Percentiles rank a stretch among this genome's conserved stretches.
phyloP scores from a whole-genome alignment of 1,140 invertebrate genomes.

The Eciton burchellii region DNA sequence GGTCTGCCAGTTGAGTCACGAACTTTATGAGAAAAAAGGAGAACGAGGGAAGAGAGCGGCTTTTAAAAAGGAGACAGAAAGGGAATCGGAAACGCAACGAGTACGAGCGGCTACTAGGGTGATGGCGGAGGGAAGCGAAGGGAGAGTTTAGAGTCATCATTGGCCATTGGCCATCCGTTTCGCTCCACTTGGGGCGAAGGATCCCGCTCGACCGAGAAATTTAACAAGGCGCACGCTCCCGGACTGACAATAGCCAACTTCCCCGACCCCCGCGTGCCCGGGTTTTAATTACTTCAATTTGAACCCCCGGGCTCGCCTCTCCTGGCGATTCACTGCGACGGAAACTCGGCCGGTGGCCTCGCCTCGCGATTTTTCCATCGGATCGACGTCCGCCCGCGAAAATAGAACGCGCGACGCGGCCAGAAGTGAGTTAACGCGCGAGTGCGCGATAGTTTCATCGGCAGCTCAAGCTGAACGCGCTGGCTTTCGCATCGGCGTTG shows the following conservation, averaged over 20 bases:
- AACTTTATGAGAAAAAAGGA: slow-evolving; percentile 41
- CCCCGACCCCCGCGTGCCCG: slow-evolving; percentile 49
- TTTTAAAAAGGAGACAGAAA: slow-evolving; percentile 62
- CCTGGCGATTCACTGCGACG: slow-evolving; percentile 19
- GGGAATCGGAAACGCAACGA: slow-evolving; percentile 57
- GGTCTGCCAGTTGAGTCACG: slow-evolving; percentile 48
- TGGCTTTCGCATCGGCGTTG: background rate
- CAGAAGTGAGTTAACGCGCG: slow-evolving; percentile 23
- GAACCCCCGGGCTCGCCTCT: slow-evolving; percentile 30
- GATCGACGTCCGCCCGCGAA: slow-evolving; percentile 5
- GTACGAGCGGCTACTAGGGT: slow-evolving; percentile 4
- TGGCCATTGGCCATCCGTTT: slow-evolving; percentile 76
- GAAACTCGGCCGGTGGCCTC: background rate
- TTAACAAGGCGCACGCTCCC: slow-evolving; percentile 77
- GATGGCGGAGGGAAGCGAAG: background rate
- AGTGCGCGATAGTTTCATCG: background rate
- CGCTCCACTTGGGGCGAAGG: slow-evolving; percentile 74
- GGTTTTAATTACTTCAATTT: slow-evolving; percentile 78
- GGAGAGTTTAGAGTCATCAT: slow-evolving; percentile 61
- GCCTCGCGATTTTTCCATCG: slow-evolving; percentile 24
- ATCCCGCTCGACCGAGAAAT: slow-evolving; percentile 77
- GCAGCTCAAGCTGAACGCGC: background rate
- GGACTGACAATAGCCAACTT: slow-evolving; percentile 71
- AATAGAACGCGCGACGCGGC: slow-evolving; percentile 31
- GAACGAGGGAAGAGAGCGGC: slow-evolving; percentile 6